These are phyloP conservation scores for Notamacropus eugenii DNA, from an alignment of 2,797 vertebrate genomes.

Conservation along the genomic window DNA sequence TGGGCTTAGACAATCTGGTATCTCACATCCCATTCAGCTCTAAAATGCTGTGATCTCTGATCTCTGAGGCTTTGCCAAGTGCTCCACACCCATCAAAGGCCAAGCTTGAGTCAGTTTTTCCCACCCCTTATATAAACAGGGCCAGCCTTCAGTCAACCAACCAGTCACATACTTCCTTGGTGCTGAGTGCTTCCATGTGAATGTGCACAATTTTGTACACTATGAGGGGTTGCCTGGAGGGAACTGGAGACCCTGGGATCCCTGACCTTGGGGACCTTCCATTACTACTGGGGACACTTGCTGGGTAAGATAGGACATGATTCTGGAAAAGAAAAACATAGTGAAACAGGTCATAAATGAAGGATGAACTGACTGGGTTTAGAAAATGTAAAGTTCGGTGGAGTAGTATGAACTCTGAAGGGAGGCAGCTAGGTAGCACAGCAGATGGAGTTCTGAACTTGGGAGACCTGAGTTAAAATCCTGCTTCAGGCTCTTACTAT, in stretches of 20 bases:
- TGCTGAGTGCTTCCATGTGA: background rate
- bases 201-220: background rate
- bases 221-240: background rate
- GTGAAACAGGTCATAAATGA: slow-evolving; percentile 17
- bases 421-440: background rate
- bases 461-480: background rate
- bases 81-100: slow-evolving; percentile 33
- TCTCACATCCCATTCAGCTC: slow-evolving; percentile 7
- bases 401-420: slow-evolving; percentile 7
- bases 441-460: slow-evolving; percentile 30
- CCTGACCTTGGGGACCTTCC: background rate
- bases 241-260: background rate
- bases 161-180: background rate
- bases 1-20: background rate
- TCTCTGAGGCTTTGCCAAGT: slow-evolving; percentile 53
- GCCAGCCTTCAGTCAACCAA: slow-evolving; percentile 40
- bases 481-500: background rate
- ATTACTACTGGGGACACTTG: background rate
- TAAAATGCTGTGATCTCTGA: slow-evolving; percentile 36
- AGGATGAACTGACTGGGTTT: background rate
- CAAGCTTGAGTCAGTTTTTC: slow-evolving; percentile 30
- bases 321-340: slow-evolving; percentile 6
- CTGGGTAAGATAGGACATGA: slow-evolving; percentile 16
- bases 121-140: slow-evolving; percentile 41
- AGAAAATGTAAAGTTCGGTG: slow-evolving; percentile 5